These are phyloP conservation scores for Heliopora coerulea DNA, from an alignment of 92 coral and sea anemone species.

Conservation along the genomic window DNA sequence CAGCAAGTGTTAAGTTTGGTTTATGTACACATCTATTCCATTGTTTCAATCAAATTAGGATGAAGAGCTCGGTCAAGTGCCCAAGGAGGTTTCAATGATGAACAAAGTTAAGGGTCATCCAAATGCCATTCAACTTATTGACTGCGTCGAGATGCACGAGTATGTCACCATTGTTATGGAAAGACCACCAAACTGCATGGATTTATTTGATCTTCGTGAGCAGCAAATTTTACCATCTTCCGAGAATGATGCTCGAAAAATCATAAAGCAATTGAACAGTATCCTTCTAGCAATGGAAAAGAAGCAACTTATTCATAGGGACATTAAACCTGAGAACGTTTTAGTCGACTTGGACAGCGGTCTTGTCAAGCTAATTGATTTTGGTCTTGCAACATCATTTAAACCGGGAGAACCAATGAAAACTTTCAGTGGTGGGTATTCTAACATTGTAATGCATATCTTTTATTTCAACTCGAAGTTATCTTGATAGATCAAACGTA, in stretches of 20 bases:
- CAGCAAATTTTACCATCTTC: not conserved
- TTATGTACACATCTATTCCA: too few relatives aligned
- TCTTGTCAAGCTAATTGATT: constrained; percentile 14
- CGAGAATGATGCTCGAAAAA: not conserved
- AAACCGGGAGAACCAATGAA: not conserved
- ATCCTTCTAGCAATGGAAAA: not conserved
- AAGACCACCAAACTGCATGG: constrained; percentile 1
- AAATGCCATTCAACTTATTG: not conserved
- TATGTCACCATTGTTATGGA: not conserved
- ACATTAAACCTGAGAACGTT: constrained; percentile 6
- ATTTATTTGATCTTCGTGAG: not conserved
- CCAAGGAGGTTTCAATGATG: constrained; percentile 3
- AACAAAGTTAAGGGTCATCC: constrained; percentile 5
- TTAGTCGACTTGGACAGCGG: constrained; percentile 9
- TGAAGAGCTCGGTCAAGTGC: constrained; percentile 3
- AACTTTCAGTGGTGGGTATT: too few relatives aligned
- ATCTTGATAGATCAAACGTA: not conserved
- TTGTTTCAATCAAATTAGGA: constrained; percentile 5
- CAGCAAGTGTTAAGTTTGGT: too few relatives aligned
- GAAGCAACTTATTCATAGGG: constrained; percentile 14
- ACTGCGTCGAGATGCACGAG: not conserved
- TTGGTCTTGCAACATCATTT: constrained; percentile 9
- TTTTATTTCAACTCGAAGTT: not conserved
- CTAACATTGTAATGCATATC: too few relatives aligned
- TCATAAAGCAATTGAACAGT: not conserved